Base-by-base conservation (phyloP, 2,888 invertebrate genomes). In the Anoncus sp. region DNA sequence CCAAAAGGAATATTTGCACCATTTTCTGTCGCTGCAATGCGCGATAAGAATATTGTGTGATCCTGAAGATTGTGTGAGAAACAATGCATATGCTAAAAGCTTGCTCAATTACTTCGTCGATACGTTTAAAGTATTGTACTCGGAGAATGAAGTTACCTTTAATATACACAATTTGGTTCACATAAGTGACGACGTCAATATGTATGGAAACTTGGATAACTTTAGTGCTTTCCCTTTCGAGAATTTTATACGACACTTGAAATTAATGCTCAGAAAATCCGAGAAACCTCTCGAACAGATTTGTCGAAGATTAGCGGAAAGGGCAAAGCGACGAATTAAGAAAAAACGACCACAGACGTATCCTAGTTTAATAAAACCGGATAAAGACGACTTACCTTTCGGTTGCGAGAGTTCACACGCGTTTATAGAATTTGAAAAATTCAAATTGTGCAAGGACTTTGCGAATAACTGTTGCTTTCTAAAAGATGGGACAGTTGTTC, bases 141-240 rank as follows among this genome's bases (percentile, higher is more conserved):
- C 84, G 5, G 45, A 70, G 20, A 62, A 82, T 31, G 59, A 66
- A 38, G 53, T 81, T 47, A 81, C 83, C 12, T 83, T 83, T 62
- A 86, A 86, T 81, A 76, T 86, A 16, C 86, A 86, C 77, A 69
- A 79, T 24, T 63, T 85, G 10, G 12, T 66, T 20, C 72, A 63
- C 27, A 24, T 72, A 3, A 12, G 24, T 10, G 31, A 16, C 12
- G 63, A 72, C 45, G 63, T 63, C 45, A 27, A 55, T 16, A 43
- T 9, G 2, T 18, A 63, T 43, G 72, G 72, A 1, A 18, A n/a
- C 6, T 20, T 72, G 12, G 62, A 72, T 62, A 9, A 10, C 3
- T 72, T 63, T 40, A 72, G 72, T 31, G 38, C 18, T 14, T 53
- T 49, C 18, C 47, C 59, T 35, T 71, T 71, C 18, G 60, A 71